A percentile compares a stretch with the other conserved stretches of the same genome.
These are phyloP conservation scores for Dolichallabes microphthalmus DNA, from an alignment of 2,113 vertebrate genomes.

Conservation along the genomic window DNA sequence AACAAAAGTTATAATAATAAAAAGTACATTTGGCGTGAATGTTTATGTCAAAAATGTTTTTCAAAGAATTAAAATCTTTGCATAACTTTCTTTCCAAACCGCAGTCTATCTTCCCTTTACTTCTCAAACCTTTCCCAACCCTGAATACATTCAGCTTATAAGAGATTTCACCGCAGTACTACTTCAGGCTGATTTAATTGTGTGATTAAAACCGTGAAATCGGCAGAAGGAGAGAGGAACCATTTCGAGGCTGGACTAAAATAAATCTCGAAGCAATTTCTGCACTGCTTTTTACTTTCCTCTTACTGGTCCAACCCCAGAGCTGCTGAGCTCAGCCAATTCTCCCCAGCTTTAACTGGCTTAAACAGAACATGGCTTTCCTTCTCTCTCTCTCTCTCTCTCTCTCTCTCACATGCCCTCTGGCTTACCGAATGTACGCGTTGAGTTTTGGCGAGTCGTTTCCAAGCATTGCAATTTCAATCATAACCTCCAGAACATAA, in stretches of 20 bases:
- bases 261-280: constrained; percentile 61
- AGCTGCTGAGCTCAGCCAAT: constrained; percentile 68
- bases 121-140: neutral
- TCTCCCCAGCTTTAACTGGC: constrained; percentile 52
- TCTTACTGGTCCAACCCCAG: constrained; percentile 57
- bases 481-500: constrained; percentile 24
- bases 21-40: neutral
- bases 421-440: constrained; percentile 25
- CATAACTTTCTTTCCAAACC: neutral
- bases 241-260: constrained; percentile 58
- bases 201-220: constrained; percentile 37
- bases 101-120: neutral
- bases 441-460: constrained; percentile 14
- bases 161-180: constrained; percentile 25
- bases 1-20: neutral
- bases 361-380: constrained; percentile 33
- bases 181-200: constrained; percentile 17
- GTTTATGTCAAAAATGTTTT: neutral
- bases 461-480: constrained; percentile 37
- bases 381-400: neutral
- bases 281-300: constrained; percentile 38
- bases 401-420: constrained; percentile 7
- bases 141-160: constrained; percentile 22
- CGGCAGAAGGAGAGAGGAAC: constrained; percentile 30
- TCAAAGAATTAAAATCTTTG: neutral